Evolutionary conservation across 2,888 invertebrate species (phyloP), one percentile per base, ranked within the genome.

Genomic region (Glyphotaelius pellucidus): DNA sequence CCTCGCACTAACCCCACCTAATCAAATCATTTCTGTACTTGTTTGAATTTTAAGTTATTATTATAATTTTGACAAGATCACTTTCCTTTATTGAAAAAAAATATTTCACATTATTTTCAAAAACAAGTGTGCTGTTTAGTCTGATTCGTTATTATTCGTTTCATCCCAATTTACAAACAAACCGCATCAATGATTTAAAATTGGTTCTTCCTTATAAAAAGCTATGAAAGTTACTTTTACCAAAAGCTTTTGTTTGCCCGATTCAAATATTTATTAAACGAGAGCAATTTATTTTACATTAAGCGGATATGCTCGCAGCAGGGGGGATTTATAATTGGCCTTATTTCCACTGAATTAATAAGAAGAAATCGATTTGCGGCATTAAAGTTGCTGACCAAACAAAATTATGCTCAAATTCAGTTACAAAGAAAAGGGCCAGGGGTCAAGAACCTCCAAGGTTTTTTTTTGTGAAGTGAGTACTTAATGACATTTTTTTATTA

Each of bases 211-310:
- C 67, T 67, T 67, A 25, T 25, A 25, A 19, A 67, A 25, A 25
- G 67, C 67, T 7, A 25, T 9, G 67, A 9, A n/a, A 67, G 1
- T 4, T 25, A 67, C n/a, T 67, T 67, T 67, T 9, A 67, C 67
- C 67, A 67, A 67, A 67, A 67, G 67, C 67, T 67, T 67, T 67
- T 67, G 67, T 67, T 67, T 67, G 25, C 67, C n/a, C 2, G 25
- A 67, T 67, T 67, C 35, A 86, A 86, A 42, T 86, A 86, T 86
- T 86, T 42, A 86, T 86, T 30, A n/a, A 86, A 15, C 42, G 47
- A 86, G 19, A 31, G 52, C 52, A 86, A 86, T 86, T 86, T 86
- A 42, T 52, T 86, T 30, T 30, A 86, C 31, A 86, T 86, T 86
- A 86, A 86, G 86, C 30, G 42, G n/a, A 42, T 85, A 85, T 25